These are phyloP conservation scores for Temnothorax unifasciatus DNA, from an alignment of 2,888 invertebrate genomes.

Conservation along the genomic window DNA sequence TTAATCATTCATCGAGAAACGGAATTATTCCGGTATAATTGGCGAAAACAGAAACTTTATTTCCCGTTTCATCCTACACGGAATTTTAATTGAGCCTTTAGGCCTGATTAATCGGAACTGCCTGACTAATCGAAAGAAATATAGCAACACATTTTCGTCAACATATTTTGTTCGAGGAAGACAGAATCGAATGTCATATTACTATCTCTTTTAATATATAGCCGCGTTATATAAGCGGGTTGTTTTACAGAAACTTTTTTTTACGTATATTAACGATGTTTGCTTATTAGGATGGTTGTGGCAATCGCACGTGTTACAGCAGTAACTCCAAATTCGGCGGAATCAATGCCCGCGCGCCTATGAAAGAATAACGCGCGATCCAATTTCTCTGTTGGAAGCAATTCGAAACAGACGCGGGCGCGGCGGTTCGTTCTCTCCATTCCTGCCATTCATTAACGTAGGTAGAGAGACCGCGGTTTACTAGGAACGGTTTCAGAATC, in stretches of 20 bases:
- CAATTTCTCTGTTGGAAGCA: conserved; percentile 60
- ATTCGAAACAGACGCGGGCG: conserved; percentile 61
- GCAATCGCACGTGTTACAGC: neutral
- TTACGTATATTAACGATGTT: neutral
- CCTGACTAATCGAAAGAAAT: neutral
- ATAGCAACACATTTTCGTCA: neutral
- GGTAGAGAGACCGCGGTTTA: conserved; percentile 66
- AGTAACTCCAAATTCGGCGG: conserved; percentile 4
- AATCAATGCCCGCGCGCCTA: conserved; percentile 27
- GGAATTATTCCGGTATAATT: conserved; percentile 13
- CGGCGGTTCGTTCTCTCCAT: conserved; percentile 65
- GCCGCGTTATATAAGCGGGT: neutral
- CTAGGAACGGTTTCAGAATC: conserved; percentile 68
- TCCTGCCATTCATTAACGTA: conserved; percentile 73
- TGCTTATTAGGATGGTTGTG: neutral
- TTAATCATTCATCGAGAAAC: conserved; percentile 34
- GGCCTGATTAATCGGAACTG: too few species aligned
- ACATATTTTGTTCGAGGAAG: neutral
- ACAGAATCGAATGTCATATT: neutral
- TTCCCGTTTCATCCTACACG: neutral
- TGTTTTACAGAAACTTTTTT: neutral
- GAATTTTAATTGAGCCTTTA: neutral
- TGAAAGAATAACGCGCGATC: conserved; percentile 54
- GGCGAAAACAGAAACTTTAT: conserved; percentile 15
- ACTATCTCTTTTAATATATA: neutral